phyloP scores from a whole-genome alignment of 2,113 vertebrate species.

The Pomatorhinus ruficollis region DNA sequence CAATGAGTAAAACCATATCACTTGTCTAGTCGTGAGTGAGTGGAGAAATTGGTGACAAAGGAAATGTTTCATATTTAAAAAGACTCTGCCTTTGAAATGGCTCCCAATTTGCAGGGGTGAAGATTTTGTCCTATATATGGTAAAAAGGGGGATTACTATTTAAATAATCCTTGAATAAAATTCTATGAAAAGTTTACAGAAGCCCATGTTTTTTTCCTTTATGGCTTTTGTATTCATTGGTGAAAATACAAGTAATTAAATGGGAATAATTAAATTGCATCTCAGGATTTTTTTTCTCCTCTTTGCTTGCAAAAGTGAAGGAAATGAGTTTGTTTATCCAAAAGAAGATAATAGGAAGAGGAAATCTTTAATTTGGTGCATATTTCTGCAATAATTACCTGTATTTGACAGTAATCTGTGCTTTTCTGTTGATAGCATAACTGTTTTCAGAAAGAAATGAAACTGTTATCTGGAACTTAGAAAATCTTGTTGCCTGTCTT shows the following conservation, averaged over 20 bases:
- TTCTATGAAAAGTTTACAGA: neutral
- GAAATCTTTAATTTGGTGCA: neutral
- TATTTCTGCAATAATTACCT: neutral
- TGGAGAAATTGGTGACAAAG: neutral
- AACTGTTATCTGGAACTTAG: neutral
- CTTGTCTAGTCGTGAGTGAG: neutral
- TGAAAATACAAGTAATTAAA: neutral
- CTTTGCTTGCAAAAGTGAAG: neutral
- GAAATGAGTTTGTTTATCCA: neutral
- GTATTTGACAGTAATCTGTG: neutral
- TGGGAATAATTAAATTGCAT: neutral
- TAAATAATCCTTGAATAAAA: neutral
- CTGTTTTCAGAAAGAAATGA: neutral
- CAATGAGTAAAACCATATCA: neutral
- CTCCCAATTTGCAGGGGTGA: neutral
- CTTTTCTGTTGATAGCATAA: neutral
- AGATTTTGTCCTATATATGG: neutral
- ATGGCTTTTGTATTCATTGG: neutral
- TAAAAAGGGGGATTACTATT: neutral
- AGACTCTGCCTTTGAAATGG: neutral
- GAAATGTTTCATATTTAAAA: neutral
- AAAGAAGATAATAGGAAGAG: neutral
- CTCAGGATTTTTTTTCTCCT: rapidly evolving
- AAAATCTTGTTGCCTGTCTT: neutral
- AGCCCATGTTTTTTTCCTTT: neutral